Percentiles rank a stretch among this genome's conserved stretches.
Conservation (phyloP, 1,140 invertebrate genomes). For the Drosophila athabasca region DNA sequence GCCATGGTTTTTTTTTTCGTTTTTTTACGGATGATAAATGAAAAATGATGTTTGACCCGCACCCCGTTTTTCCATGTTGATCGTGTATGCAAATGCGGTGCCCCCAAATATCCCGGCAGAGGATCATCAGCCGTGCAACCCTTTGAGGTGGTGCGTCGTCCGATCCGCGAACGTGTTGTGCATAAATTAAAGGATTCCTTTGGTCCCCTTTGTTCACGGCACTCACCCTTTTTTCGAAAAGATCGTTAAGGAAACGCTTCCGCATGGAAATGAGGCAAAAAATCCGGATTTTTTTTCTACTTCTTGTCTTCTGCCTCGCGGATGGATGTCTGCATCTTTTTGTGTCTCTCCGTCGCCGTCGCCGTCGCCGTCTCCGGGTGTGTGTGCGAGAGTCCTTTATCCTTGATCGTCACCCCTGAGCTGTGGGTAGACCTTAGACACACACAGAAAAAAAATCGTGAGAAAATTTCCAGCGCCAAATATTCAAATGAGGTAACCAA, state of each 20-base stretch:
- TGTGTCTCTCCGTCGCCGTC: slow-evolving; percentile 16
- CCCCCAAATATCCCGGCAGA: slow-evolving; percentile 39
- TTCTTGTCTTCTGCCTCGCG: slow-evolving; percentile 42
- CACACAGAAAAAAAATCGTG: slow-evolving; percentile 65
- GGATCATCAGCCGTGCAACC: slow-evolving; percentile 58
- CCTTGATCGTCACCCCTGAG: slow-evolving; percentile 73
- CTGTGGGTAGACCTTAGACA: slow-evolving; percentile 48
- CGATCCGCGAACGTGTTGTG: slow-evolving; percentile 78
- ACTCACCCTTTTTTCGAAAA: slow-evolving; percentile 55
- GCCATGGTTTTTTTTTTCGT: slow-evolving; percentile 10
- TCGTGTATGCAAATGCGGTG: slow-evolving; percentile 76
- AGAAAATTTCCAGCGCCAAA: slow-evolving; percentile 75
- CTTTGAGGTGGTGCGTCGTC: slow-evolving; percentile 55
- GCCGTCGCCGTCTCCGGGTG: slow-evolving; percentile 7
- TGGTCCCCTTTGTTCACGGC: slow-evolving; percentile 44
- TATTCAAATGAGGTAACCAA: slow-evolving; percentile 74
- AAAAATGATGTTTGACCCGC: slow-evolving; percentile 78
- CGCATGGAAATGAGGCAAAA: slow-evolving; percentile 83
- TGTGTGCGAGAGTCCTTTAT: slow-evolving; percentile 39
- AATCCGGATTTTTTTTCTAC: slow-evolving; percentile 74
- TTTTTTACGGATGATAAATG: slow-evolving; percentile 54
- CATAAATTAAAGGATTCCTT: slow-evolving; percentile 73
- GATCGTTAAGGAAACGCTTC: slow-evolving; percentile 54
- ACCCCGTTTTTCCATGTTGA: slow-evolving; percentile 55
- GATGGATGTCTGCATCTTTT: slow-evolving; percentile 39